Evolutionary conservation across 2,888 invertebrate species (phyloP).

Genomic region (Tubulanus polymorphus): DNA sequence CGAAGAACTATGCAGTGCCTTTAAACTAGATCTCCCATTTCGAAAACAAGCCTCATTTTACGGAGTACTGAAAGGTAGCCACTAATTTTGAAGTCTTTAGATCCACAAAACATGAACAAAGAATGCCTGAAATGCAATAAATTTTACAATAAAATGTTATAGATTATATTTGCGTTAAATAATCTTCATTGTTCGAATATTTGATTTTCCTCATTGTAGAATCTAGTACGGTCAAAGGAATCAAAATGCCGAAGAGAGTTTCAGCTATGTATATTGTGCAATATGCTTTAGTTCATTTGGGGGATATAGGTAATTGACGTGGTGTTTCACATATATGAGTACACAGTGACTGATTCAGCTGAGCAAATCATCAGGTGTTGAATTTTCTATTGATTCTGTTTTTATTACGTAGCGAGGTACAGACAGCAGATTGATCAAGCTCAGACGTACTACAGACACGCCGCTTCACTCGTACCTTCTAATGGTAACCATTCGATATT

Average conservation of each 20-base stretch:
- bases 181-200: no score
- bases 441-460: constrained; percentile 70
- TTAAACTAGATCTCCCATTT: constrained; percentile 77
- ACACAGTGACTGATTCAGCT: no score
- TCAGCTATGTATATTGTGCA: constrained; percentile 83
- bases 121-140: no score
- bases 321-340: no score
- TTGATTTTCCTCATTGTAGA: constrained; percentile 26
- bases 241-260: constrained; percentile 51
- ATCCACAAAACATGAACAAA: no score
- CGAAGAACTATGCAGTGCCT: constrained; percentile 76
- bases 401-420: constrained; percentile 64
- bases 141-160: no score
- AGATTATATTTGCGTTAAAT: no score
- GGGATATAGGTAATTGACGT: constrained; percentile 63
- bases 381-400: not conserved
- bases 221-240: constrained; percentile 33
- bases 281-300: constrained; percentile 83
- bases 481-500: no score
- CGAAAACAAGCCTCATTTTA: constrained; percentile 56
- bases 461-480: constrained; percentile 53
- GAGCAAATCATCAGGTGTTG: no score
- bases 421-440: constrained; percentile 76
- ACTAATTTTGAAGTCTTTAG: not conserved
- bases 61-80: constrained; percentile 55